These are phyloP conservation scores for Platycercus adscitus DNA, from an alignment of 2,113 vertebrate species.

Conservation along the genomic window DNA sequence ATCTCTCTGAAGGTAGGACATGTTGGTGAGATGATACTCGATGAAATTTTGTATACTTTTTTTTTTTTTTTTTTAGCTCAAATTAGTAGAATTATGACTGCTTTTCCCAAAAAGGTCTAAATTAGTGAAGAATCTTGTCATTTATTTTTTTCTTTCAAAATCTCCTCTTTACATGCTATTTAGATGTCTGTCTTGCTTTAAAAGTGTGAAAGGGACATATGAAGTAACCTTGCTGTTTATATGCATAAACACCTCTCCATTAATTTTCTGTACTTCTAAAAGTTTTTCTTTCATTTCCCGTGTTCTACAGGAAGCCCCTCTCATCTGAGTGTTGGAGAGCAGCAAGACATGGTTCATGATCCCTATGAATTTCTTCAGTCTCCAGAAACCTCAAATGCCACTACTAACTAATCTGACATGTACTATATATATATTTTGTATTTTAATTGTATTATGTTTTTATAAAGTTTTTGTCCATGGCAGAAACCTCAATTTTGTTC, in stretches of 20 bases:
- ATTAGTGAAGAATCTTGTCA: not conserved
- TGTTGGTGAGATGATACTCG: not conserved
- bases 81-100: not conserved
- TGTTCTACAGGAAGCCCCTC: conserved; percentile 86
- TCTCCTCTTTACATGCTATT: not conserved
- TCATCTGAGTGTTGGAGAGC: conserved; percentile 90
- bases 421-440: conserved; percentile 20
- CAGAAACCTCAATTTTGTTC: conserved; percentile 28
- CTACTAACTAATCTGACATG: conserved; percentile 51
- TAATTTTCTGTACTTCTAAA: not conserved
- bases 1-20: not conserved
- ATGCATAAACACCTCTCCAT: not conserved
- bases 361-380: conserved; percentile 97
- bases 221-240: not conserved
- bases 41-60: not conserved
- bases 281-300: not conserved
- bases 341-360: conserved; percentile 90
- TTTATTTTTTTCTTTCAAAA: not conserved
- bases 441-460: conserved; percentile 30
- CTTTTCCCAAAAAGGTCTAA: not conserved
- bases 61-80: not conserved
- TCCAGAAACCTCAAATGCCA: conserved; percentile 83
- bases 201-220: not conserved
- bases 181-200: not conserved
- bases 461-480: conserved; percentile 52